Evolutionary conservation across 2,113 vertebrate species (phyloP).

Genomic region (Hippocampus guttulatus): DNA sequence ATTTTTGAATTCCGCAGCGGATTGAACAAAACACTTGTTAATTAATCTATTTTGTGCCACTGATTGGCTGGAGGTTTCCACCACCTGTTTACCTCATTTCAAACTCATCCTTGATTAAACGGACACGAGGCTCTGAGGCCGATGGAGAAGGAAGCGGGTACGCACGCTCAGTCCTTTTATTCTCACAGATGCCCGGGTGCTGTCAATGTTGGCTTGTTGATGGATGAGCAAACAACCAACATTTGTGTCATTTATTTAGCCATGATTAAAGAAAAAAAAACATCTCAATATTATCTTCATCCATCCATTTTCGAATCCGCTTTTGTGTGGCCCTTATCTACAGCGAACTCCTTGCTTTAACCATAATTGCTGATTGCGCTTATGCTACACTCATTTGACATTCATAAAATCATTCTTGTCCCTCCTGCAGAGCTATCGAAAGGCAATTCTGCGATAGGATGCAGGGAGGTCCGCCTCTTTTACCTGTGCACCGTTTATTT

Average conservation of each 20-base stretch:
- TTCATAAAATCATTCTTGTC: no score
- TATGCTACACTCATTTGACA: no score
- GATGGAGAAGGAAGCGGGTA: conserved; percentile 37
- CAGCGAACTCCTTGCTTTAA: no score
- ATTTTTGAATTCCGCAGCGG: conserved; percentile 32
- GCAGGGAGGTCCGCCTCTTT: not conserved
- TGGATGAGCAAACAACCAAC: no score
- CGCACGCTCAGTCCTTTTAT: not conserved
- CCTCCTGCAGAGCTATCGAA: no score
- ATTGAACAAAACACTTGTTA: conserved; percentile 45
- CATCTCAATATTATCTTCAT: no score
- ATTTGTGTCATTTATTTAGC: no score
- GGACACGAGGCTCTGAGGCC: conserved; percentile 51
- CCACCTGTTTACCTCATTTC: conserved; percentile 64
- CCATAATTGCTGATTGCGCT: no score
- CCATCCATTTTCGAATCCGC: no score
- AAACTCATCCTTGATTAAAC: conserved; percentile 56
- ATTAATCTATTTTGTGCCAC: conserved; percentile 62
- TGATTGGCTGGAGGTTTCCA: conserved; percentile 67
- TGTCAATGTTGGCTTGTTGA: conserved; percentile 4
- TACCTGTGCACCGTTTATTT: conserved; percentile 10
- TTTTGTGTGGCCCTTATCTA: no score
- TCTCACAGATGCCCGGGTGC: not conserved
- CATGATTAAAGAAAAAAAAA: no score
- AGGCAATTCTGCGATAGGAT: not conserved